phyloP scores from a whole-genome alignment of 2,888 invertebrate genomes.

The Noctuana brunneofusca region DNA sequence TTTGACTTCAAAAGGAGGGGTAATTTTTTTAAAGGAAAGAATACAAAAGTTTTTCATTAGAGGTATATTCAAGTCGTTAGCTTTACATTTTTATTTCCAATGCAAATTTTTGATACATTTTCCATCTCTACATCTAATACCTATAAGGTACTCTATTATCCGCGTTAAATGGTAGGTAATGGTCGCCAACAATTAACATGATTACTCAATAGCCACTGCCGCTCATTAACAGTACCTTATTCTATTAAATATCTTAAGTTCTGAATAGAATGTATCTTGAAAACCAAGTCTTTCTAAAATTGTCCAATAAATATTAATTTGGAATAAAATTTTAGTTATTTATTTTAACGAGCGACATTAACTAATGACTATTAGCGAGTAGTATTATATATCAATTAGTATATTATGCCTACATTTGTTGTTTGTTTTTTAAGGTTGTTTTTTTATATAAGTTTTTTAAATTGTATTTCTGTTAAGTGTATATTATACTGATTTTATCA shows the following conservation, averaged over 20 bases:
- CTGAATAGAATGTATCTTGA: neutral
- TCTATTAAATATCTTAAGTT: neutral
- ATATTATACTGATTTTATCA: too few relatives aligned
- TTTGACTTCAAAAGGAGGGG: neutral
- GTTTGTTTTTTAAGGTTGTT: too few relatives aligned
- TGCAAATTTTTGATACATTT: slow-evolving; percentile 29
- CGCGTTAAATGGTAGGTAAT: slow-evolving; percentile 3
- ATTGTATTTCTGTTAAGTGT: too few relatives aligned
- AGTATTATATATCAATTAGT: neutral
- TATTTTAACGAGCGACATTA: neutral
- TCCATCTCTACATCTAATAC: slow-evolving; percentile 18
- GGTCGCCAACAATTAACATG: neutral
- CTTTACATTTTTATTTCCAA: slow-evolving; percentile 33
- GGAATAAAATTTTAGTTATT: neutral
- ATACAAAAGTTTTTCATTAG: slow-evolving; percentile 27
- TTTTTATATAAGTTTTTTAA: too few relatives aligned
- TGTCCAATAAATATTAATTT: neutral
- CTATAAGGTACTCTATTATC: slow-evolving; percentile 24
- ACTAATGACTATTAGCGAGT: neutral
- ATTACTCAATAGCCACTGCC: neutral
- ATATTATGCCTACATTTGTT: too few relatives aligned
- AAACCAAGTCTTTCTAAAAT: neutral
- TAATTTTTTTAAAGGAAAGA: neutral
- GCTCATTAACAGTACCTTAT: neutral
- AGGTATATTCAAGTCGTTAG: slow-evolving; percentile 35